phyloP scores from a whole-genome alignment of 2,888 invertebrate species.

The Andricus curvator region DNA sequence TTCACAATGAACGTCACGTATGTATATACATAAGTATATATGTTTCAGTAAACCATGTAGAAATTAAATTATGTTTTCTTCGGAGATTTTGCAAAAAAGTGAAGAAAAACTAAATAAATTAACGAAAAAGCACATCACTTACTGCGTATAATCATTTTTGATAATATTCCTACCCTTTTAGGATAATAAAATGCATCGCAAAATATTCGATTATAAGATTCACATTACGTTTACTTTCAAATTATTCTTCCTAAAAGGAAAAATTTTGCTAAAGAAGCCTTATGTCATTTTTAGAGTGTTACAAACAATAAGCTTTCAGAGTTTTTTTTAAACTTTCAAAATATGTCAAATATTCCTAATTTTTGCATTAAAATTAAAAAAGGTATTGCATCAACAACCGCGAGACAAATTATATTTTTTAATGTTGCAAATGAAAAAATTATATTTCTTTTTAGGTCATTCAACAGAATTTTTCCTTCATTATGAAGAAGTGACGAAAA shows the following conservation, averaged over 20 bases:
- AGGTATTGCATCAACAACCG: too few relatives aligned
- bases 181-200: not conserved
- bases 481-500: not conserved
- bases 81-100: not conserved
- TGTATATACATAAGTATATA: too few relatives aligned
- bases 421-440: not conserved
- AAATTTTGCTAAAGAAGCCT: not conserved
- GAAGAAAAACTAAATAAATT: not conserved
- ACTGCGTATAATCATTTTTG: not conserved
- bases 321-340: too few relatives aligned
- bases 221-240: not conserved
- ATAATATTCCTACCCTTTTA: not conserved
- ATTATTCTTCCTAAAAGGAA: not conserved
- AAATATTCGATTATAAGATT: not conserved
- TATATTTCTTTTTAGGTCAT: not conserved
- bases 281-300: not conserved
- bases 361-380: not conserved
- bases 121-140: not conserved
- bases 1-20: too few relatives aligned
- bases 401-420: too few relatives aligned
- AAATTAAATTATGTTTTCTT: too few relatives aligned
- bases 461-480: not conserved
- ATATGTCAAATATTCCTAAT: not conserved
- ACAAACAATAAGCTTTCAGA: too few relatives aligned
- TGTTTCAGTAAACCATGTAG: too few relatives aligned